Conservation (phyloP, 2,888 invertebrate species). For the Brachyptera putata region DNA sequence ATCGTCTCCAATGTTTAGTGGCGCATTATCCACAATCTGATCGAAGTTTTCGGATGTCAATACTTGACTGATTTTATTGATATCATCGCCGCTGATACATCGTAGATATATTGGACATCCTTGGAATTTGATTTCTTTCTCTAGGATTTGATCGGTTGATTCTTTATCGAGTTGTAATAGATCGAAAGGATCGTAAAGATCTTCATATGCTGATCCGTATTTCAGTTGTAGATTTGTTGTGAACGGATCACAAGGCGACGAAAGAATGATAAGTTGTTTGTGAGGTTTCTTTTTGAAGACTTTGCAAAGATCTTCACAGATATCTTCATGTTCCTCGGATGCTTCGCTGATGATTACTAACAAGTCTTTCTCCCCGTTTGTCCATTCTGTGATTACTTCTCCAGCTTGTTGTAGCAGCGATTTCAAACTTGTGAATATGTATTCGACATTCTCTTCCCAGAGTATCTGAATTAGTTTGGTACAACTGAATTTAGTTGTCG, state of each 20-base stretch:
- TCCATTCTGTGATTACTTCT: neutral
- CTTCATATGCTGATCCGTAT: neutral
- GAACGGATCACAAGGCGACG: neutral
- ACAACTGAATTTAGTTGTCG: constrained; percentile 1
- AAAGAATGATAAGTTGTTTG: neutral
- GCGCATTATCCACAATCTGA: neutral
- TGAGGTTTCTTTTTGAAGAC: neutral
- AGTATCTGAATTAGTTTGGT: constrained; percentile 4
- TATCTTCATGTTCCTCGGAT: neutral
- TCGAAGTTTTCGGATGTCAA: neutral
- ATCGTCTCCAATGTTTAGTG: neutral
- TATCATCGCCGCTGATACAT: neutral
- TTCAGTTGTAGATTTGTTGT: neutral
- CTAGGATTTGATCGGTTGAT: neutral
- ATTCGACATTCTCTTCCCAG: neutral
- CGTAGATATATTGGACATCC: neutral
- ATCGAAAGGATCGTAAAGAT: constrained; percentile 6
- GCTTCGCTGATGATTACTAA: neutral
- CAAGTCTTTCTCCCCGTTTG: neutral
- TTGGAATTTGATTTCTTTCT: neutral
- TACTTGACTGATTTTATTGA: neutral
- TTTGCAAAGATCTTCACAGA: neutral
- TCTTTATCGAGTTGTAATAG: constrained; percentile 1
- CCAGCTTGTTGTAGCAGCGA: neutral
- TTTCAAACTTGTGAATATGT: neutral